A percentile compares a stretch with the other conserved stretches of the same genome.
Conservation (phyloP, 2,113 vertebrate genomes). For the Maccullochella peelii region DNA sequence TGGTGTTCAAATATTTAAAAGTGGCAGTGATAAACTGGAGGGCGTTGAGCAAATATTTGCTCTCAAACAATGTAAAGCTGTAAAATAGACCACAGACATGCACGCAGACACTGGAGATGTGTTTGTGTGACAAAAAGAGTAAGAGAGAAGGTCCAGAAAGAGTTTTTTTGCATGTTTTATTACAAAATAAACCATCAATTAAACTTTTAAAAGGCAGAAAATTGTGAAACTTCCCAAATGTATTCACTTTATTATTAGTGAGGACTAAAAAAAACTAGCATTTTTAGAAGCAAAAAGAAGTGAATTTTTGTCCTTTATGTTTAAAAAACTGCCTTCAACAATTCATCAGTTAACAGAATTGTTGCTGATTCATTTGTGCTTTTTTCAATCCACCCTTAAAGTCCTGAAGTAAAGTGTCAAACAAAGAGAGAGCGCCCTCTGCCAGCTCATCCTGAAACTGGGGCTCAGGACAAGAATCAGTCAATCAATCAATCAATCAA, state of each 20-base stretch:
- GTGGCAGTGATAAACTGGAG: constrained; percentile 2
- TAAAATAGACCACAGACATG: background rate
- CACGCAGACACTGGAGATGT: constrained; percentile 10
- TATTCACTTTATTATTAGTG: background rate
- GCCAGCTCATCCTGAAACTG: background rate
- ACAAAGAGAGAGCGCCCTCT: constrained; percentile 32
- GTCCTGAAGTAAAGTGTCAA: background rate
- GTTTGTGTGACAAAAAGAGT: no score
- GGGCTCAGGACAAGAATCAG: background rate
- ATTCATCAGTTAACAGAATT: background rate
- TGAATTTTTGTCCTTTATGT: background rate
- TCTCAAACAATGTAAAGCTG: constrained; percentile 18
- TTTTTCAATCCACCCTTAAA: background rate
- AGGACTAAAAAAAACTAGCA: background rate
- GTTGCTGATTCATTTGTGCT: background rate
- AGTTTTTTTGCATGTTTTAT: background rate
- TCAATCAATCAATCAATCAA: background rate
- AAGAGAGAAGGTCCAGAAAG: background rate
- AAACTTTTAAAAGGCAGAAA: no score
- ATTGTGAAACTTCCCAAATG: background rate
- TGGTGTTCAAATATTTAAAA: constrained; percentile 39
- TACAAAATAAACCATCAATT: no score
- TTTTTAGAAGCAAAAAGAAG: background rate
- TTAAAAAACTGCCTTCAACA: background rate
- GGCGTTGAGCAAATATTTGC: constrained; percentile 38